These are phyloP conservation scores for Sthenelais limicola DNA, from an alignment of 2,888 invertebrate species.

Conservation along the genomic window DNA sequence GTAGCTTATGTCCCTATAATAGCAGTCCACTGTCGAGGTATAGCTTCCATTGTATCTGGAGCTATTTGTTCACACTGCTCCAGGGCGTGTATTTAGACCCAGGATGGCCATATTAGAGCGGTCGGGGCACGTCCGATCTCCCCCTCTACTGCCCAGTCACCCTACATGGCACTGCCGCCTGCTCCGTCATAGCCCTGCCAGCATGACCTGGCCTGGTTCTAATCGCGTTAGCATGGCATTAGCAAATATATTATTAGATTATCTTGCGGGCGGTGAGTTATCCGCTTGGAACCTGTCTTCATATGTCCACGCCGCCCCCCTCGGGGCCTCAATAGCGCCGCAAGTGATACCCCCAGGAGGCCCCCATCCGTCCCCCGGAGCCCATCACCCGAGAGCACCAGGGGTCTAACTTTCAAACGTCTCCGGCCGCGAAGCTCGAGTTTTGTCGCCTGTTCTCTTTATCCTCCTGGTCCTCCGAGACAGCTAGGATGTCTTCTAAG, in stretches of 20 bases:
- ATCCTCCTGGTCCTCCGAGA: too few relatives aligned
- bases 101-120: background rate
- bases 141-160: background rate
- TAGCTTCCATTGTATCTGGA: too few relatives aligned
- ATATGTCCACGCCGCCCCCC: background rate
- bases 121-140: background rate
- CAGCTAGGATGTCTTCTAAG: too few relatives aligned
- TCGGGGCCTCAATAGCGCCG: background rate
- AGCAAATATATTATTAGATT: constrained; percentile 36
- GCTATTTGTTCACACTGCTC: too few relatives aligned
- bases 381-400: constrained; percentile 1
- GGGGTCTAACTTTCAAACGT: too few relatives aligned
- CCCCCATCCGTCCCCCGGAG: background rate
- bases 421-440: too few relatives aligned
- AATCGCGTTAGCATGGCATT: constrained; percentile 8
- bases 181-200: too few relatives aligned
- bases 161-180: background rate
- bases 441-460: too few relatives aligned
- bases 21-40: too few relatives aligned
- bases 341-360: background rate
- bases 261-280: background rate
- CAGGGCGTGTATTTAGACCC: too few relatives aligned
- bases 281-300: constrained; percentile 1
- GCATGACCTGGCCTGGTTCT: background rate
- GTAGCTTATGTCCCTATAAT: too few relatives aligned